phyloP scores from a whole-genome alignment of 2,888 invertebrate genomes.

The Craniophora ligustri region DNA sequence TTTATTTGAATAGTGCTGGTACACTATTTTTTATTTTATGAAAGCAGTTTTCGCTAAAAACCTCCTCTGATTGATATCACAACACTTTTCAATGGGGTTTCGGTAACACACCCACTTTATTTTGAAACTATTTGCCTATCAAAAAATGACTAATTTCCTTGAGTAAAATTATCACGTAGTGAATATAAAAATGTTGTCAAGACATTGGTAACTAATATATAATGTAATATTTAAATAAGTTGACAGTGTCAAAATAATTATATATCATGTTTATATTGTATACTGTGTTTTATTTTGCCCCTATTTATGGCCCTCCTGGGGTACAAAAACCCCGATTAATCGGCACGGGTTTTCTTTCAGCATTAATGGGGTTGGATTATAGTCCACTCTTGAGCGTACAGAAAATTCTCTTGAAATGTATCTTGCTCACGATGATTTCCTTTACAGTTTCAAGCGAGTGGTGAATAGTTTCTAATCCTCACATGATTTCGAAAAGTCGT shows the following conservation, averaged over 20 bases:
- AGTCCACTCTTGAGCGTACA: too few relatives aligned
- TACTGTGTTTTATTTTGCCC: slow-evolving; percentile 72
- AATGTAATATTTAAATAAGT: slow-evolving; percentile 75
- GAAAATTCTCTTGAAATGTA: too few relatives aligned
- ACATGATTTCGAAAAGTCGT: too few relatives aligned
- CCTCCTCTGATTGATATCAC: slow-evolving; percentile 25
- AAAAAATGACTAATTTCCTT: slow-evolving; percentile 54
- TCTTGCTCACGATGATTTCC: too few relatives aligned
- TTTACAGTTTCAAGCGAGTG: too few relatives aligned
- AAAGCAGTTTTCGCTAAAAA: slow-evolving; percentile 26
- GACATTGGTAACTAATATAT: slow-evolving; percentile 71
- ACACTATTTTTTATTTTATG: slow-evolving; percentile 4
- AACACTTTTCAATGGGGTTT: slow-evolving; percentile 49
- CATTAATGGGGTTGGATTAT: too few relatives aligned
- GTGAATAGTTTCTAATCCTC: too few relatives aligned
- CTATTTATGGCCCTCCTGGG: too few relatives aligned
- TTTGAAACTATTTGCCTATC: slow-evolving; percentile 39
- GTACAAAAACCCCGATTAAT: too few relatives aligned
- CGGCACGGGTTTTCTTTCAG: too few relatives aligned
- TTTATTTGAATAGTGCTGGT: slow-evolving; percentile 7
- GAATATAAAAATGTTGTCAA: slow-evolving; percentile 62
- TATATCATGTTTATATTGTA: slow-evolving; percentile 82
- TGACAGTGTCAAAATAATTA: slow-evolving; percentile 86
- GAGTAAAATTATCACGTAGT: slow-evolving; percentile 60
- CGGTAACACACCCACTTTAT: slow-evolving; percentile 47